Conservation (phyloP, 2,797 vertebrate species). For the Gastrophryne carolinensis region DNA sequence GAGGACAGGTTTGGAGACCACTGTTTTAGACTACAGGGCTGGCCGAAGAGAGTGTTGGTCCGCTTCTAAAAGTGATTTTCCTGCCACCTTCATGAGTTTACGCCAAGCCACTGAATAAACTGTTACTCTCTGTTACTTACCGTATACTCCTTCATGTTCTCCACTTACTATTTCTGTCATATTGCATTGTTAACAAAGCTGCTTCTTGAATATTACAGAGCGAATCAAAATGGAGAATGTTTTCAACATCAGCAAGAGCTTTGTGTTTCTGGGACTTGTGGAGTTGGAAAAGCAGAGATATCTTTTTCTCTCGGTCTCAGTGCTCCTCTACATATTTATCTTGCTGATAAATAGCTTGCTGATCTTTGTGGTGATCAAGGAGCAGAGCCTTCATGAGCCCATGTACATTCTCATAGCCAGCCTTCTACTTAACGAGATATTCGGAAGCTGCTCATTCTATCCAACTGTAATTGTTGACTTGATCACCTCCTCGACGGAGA, state of each 20-base stretch:
- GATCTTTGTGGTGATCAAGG: not conserved
- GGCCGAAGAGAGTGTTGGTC: no score
- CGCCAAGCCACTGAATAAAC: no score
- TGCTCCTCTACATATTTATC: not conserved
- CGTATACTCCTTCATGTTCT: no score
- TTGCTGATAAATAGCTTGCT: not conserved
- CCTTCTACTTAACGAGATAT: constrained; percentile 5
- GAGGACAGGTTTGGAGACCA: no score
- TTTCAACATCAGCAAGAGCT: not conserved
- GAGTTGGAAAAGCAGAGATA: constrained; percentile 20
- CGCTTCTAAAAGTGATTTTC: no score
- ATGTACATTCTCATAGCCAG: constrained; percentile 42
- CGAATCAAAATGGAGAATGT: not conserved
- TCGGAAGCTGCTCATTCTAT: constrained; percentile 14
- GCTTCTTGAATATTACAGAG: no score
- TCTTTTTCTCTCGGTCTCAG: not conserved
- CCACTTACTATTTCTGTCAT: no score
- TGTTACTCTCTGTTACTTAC: no score
- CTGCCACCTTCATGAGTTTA: no score
- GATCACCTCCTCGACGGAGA: not conserved
- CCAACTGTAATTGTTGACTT: constrained; percentile 26
- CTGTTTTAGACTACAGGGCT: no score
- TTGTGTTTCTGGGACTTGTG: constrained; percentile 9
- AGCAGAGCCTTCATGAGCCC: constrained; percentile 24
- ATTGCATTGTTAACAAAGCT: no score